Base-by-base conservation (phyloP, 2,797 vertebrate genomes). In the Gymnoscopelus microlampas region DNA sequence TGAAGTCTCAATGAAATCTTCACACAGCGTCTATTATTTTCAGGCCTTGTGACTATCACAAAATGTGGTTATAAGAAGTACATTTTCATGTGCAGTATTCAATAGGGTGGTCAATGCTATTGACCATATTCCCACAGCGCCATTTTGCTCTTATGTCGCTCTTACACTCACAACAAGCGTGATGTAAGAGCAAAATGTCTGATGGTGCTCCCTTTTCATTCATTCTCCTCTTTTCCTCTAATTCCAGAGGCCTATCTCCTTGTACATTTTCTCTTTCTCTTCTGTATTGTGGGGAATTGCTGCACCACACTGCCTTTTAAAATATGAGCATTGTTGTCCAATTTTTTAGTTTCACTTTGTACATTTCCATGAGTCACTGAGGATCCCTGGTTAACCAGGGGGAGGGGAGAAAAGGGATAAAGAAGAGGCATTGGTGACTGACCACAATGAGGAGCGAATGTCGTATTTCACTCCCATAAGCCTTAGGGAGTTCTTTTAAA, bases 401-500 rank as follows among this genome's bases (percentile, higher is more conserved):
- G 15, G 66, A 73, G 70, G 24, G 49, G 50, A 13, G 66, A 60
- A 32, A 26, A 61, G 63, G 56, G 4, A 23, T n/a, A 24, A 7
- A 68, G 63, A 58, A 63, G 70, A 78, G 73, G 54, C 68, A 74
- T 26, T 51, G 35, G n/a, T 44, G 44, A 76, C 62, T 76, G 73
- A 78, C 73, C 67, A 71, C 65, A 67, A 59, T 60, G 35, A 67
- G 55, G 72, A 78, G 68, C 78, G 77, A 81, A 78, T 57, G 72
- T 79, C 63, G 60, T 55, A 68, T 79, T 85, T 87, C 77, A 73
- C 79, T 85, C 76, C 80, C 57, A 77, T 73, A 85, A 85, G 88
- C 90, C 89, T 89, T 86, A 67, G 80, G 77, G 76, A 67, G 73
- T 85, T 88, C 59, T 77, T 78, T 63, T 70, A 23, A 23, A 12